phyloP scores from a whole-genome alignment of 2,113 vertebrate genomes.

The Gallinago media region DNA sequence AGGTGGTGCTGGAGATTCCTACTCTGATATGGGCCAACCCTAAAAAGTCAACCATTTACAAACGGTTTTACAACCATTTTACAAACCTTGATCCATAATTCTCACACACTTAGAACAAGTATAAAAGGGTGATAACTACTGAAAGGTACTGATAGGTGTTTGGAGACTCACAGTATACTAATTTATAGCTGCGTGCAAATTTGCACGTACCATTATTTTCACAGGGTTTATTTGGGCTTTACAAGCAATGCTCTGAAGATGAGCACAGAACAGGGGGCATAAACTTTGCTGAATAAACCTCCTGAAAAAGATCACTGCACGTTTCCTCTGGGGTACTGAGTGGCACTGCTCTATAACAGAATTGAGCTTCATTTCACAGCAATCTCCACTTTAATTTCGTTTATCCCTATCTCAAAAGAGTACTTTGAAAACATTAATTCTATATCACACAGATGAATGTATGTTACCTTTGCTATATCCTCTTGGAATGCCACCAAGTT shows the following conservation, averaged over 20 bases:
- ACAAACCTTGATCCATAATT: neutral
- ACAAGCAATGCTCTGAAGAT: neutral
- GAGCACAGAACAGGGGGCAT: neutral
- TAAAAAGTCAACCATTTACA: neutral
- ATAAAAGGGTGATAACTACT: neutral
- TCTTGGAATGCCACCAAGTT: constrained; percentile 97
- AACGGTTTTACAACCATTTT: neutral
- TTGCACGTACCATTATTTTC: neutral
- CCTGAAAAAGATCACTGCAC: neutral
- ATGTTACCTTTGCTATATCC: constrained; percentile 91
- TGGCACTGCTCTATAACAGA: neutral
- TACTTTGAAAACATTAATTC: neutral
- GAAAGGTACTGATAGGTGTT: neutral
- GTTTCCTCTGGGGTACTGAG: neutral
- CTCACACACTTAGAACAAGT: neutral
- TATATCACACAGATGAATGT: neutral
- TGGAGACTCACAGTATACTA: neutral
- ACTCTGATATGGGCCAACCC: neutral
- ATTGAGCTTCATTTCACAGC: neutral
- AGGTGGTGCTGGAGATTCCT: neutral
- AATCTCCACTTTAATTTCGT: neutral
- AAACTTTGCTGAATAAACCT: neutral
- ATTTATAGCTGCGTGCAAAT: neutral
- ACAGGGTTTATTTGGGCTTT: neutral
- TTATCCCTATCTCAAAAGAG: accelerated